phyloP scores from a whole-genome alignment of 92 coral and sea anemone genomes.

The Porites evermanni region DNA sequence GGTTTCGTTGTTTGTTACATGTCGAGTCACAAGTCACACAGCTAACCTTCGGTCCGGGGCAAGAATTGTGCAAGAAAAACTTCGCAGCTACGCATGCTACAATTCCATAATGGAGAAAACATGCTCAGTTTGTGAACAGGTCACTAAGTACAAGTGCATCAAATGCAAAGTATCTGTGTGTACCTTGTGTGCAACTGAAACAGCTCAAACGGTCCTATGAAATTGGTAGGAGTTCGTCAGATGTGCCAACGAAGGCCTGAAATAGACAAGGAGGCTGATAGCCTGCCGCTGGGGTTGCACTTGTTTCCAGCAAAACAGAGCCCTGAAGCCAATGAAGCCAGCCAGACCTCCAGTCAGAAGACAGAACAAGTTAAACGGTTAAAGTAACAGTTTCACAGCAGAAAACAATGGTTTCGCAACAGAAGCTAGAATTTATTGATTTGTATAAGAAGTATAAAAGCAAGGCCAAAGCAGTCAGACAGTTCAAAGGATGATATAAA shows the following conservation, averaged over 20 bases:
- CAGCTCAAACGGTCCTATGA: slow-evolving; percentile 38
- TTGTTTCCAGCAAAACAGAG: slow-evolving; percentile 33
- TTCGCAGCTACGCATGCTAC: slow-evolving; percentile 2
- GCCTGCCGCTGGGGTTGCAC: slow-evolving; percentile 6
- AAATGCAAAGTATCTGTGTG: slow-evolving; percentile 44
- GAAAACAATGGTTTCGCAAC: slow-evolving; percentile 43
- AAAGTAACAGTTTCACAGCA: slow-evolving; percentile 14
- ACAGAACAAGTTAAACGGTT: slow-evolving; percentile 5
- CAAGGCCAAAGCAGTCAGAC: slow-evolving; percentile 51
- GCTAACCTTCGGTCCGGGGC: slow-evolving; percentile 26
- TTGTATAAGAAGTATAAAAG: slow-evolving; percentile 34
- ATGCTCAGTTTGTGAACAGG: slow-evolving; percentile 45
- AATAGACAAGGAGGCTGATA: slow-evolving; percentile 28
- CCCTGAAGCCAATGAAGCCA: slow-evolving; percentile 13
- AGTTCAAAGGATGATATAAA: slow-evolving; percentile 43
- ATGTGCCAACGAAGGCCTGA: slow-evolving; percentile 38
- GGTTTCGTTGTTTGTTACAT: slow-evolving; percentile 9
- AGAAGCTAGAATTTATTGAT: slow-evolving; percentile 42
- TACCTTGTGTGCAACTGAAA: slow-evolving; percentile 58
- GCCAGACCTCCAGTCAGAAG: slow-evolving; percentile 23
- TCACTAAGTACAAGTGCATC: slow-evolving; percentile 48
- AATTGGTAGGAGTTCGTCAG: slow-evolving; percentile 12
- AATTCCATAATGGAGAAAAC: slow-evolving; percentile 42
- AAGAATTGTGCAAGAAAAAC: slow-evolving; percentile 6
- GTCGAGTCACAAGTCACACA: slow-evolving; percentile 10